These are phyloP conservation scores for Cosmia trapezina DNA, from an alignment of 2,888 invertebrate genomes.

Conservation along the genomic window DNA sequence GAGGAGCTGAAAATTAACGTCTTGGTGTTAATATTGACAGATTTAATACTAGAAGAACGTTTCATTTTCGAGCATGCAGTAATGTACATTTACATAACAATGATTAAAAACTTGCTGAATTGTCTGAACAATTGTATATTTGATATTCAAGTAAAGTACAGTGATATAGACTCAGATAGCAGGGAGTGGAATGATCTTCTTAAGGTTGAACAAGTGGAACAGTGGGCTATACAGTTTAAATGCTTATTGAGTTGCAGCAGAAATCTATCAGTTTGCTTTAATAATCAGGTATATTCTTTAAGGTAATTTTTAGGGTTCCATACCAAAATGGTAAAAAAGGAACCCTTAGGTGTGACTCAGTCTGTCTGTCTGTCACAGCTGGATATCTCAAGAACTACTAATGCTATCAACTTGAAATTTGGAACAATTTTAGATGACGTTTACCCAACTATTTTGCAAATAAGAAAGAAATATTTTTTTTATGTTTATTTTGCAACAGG, in stretches of 20 bases:
- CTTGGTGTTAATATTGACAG: not conserved
- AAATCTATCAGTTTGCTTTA: constrained; percentile 20
- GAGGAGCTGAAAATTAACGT: not conserved
- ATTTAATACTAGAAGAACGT: not conserved
- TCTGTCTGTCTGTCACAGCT: too few relatives aligned
- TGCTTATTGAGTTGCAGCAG: constrained; percentile 34
- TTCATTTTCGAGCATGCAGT: constrained; percentile 25
- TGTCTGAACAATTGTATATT: constrained; percentile 10
- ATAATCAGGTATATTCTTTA: not conserved
- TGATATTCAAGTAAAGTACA: constrained; percentile 17
- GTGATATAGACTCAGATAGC: not conserved
- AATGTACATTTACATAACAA: constrained; percentile 18
- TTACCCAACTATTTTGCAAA: too few relatives aligned
- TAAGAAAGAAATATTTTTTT: too few relatives aligned
- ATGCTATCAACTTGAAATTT: too few relatives aligned
- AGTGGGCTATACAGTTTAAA: constrained; percentile 19
- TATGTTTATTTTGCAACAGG: too few relatives aligned
- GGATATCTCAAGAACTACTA: too few relatives aligned
- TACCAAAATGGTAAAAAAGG: too few relatives aligned
- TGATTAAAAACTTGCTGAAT: constrained; percentile 12
- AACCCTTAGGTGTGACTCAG: too few relatives aligned
- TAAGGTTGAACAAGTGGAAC: constrained; percentile 15
- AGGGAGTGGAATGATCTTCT: constrained; percentile 6
- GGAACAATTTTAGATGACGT: too few relatives aligned
- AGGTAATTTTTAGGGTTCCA: too few relatives aligned